Evolutionary conservation across 2,888 invertebrate genomes (phyloP), one percentile per base, ranked within the genome.

Genomic region (Hydraecia micacea): DNA sequence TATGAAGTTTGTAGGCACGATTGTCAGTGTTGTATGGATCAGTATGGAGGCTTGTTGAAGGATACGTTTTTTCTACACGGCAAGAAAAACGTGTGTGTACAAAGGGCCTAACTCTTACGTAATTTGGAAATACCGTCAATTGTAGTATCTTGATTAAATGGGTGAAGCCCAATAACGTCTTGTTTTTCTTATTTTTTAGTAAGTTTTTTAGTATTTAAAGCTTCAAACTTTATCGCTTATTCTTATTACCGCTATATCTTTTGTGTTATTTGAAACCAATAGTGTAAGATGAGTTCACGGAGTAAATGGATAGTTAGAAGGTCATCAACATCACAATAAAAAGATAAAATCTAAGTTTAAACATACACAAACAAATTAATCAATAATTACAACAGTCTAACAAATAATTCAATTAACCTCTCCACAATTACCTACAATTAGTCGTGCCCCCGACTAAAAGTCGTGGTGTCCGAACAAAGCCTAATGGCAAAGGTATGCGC

Each of bases 401-500:
- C 4, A n/a, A 36, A 68, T 68, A 39, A 39, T 60, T 55, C 2
- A 42, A 65, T 49, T 7, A 32, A 21, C 21, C 11, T 32, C 7
- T 1, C 52, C 8, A 36, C 8, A 52, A 42, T 62, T 32, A 25
- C 6, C 0, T 28, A n/a, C 15, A 39, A 63, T n/a, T 15, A 77
- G 11, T 72, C 15, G 49, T 73, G 32, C 7, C 9, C 2, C 28
- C 70, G 62, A 73, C 42, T 71, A 46, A 58, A 70, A 76, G 73
- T 81, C 76, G 67, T 39, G 52, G 42, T 3, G 58, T 85, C 3
- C 11, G 60, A 15, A 25, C 36, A 58, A 49, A 73, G 68, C 84
- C 75, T 79, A 72, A 66, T 58, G 49, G 60, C 46, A 28, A 36
- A 72, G 74, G 68, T 66, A 80, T 80, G 84, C 55, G 75, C 80